Evolutionary conservation across 2,113 vertebrate genomes (phyloP).

Genomic region (Colaptes auratus): DNA sequence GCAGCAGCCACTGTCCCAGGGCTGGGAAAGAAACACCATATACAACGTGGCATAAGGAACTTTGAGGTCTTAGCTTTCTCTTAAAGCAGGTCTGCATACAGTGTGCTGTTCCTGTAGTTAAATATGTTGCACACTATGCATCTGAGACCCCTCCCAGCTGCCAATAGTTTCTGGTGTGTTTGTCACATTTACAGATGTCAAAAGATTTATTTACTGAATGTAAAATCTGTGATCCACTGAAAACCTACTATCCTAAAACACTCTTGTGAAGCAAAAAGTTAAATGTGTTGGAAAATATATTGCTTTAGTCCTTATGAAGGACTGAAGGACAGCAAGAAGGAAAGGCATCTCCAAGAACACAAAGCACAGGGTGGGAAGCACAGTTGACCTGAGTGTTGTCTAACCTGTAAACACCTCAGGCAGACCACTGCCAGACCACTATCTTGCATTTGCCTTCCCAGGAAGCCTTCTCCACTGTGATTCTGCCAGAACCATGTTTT

Average conservation of each 20-base stretch:
- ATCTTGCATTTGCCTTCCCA: background rate
- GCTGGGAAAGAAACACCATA: background rate
- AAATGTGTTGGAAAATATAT: constrained; percentile 40
- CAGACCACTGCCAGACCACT: background rate
- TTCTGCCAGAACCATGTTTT: background rate
- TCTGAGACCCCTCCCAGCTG: background rate
- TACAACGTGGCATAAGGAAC: fast-evolving
- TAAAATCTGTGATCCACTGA: background rate
- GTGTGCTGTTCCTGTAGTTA: background rate
- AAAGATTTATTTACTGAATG: constrained; percentile 7
- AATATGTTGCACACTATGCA: background rate
- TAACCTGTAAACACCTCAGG: background rate
- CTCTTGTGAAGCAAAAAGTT: constrained; percentile 19
- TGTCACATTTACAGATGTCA: background rate
- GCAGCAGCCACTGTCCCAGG: background rate
- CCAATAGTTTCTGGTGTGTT: constrained; percentile 1
- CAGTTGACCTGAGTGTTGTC: background rate
- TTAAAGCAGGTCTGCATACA: background rate
- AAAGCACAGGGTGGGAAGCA: background rate
- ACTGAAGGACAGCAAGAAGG: background rate
- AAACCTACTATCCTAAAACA: background rate
- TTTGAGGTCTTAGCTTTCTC: background rate
- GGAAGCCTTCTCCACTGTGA: background rate
- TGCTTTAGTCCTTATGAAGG: constrained; percentile 1
- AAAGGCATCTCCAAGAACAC: background rate